Base-by-base conservation (phyloP, 1,140 invertebrate genomes). In the Aleiodes sp. region DNA sequence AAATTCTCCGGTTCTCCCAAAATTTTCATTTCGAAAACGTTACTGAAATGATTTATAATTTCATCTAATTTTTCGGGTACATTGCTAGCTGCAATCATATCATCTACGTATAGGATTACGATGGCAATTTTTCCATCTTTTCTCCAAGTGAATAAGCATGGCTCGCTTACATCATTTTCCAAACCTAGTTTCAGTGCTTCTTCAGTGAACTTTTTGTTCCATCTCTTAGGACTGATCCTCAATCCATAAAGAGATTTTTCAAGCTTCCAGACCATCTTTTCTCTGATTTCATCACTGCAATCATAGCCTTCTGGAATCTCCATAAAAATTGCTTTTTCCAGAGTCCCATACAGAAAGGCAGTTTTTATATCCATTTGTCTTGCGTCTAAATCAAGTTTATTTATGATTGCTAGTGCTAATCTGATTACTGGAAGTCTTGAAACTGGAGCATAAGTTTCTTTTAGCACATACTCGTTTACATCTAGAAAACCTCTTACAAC, bases 241-340 rank as follows among this genome's bases (percentile, higher is more conserved):
- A 80, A 62, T 1, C 78, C 79, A 65, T 80, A 79, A 0, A 81
- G 14, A 35, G 72, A 69, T 69, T 77, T 78, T 33, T 68, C 63
- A 16, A 75, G 43, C 65, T 70, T 70, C 39, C 43, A 73, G 12
- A 75, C 72, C 63, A 73, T 73, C 12, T 3, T 67, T 37, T 12
- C 12, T 28, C 46, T 60, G 16, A 41, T 39, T 7, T 7, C 31
- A 7, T 70, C 43, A 43, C 39, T 14, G 9, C 16, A 62, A 24
- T 65, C 39, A 37, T 56, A 71, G 37, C 75, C 78, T 19, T 81
- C 66, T n/a, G 83, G 78, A 66, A 80, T 75, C 41, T 78, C 59
- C 76, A 85, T 80, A 67, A 73, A 79, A 0, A 81, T 68, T 31
- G 75, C 74, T 64, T 84, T 75, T 4, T 83, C 74, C 43, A 84